A percentile compares a stretch with the other conserved stretches of the same genome.
Conservation (phyloP, 92 coral and sea anemone genomes). For the Siderastrea siderea region DNA sequence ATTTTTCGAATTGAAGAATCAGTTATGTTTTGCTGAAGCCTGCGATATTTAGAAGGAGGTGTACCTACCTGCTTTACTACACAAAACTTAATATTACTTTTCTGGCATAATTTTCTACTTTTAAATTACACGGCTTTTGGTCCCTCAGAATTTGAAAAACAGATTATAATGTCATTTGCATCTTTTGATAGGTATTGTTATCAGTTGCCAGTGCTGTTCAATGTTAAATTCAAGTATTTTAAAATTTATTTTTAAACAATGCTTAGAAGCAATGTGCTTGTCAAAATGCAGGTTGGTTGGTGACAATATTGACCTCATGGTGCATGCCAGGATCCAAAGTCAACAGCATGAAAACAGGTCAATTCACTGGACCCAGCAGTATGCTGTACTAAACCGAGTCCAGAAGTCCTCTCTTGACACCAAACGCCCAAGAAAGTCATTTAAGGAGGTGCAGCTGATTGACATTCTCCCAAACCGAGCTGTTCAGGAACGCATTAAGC, state of each 20-base stretch:
- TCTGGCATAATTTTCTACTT: too few relatives aligned
- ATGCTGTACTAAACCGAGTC: constrained; percentile 62
- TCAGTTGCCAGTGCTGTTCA: constrained; percentile 6
- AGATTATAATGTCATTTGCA: too few relatives aligned
- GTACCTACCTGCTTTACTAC: too few relatives aligned
- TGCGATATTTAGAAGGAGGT: too few relatives aligned
- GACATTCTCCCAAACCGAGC: constrained; percentile 58
- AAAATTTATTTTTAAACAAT: background rate
- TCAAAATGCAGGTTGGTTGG: constrained; percentile 55
- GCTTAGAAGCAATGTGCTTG: background rate
- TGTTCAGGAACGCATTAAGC: constrained; percentile 50
- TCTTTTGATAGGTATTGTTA: too few relatives aligned
- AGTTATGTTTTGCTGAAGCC: background rate
- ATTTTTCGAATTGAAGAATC: background rate
- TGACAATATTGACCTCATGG: constrained; percentile 63
- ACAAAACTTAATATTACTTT: too few relatives aligned
- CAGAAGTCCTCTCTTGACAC: constrained; percentile 38
- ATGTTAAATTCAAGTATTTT: background rate
- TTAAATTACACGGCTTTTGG: too few relatives aligned
- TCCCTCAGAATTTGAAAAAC: too few relatives aligned
- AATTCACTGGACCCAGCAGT: constrained; percentile 86
- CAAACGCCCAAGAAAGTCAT: constrained; percentile 37
- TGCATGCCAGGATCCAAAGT: constrained; percentile 63
- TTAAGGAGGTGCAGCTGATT: constrained; percentile 59
- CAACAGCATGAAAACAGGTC: constrained; percentile 60